These are phyloP conservation scores for Serranochromis macrocephalus DNA, from an alignment of 2,113 vertebrate species.

Conservation along the genomic window DNA sequence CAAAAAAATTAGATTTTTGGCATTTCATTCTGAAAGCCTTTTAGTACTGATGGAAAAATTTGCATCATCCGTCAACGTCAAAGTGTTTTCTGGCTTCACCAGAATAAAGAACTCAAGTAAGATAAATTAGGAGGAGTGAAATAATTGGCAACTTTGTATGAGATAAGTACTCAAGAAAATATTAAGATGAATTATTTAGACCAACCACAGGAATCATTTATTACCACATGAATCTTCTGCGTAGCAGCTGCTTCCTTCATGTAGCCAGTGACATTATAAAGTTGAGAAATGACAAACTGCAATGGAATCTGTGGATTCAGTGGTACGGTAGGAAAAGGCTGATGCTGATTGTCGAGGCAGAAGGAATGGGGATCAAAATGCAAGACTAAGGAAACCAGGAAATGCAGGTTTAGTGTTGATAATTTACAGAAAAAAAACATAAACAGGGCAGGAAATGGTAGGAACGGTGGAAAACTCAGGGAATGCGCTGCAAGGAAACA, in stretches of 20 bases:
- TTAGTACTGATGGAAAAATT: not conserved
- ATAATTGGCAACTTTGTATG: not conserved
- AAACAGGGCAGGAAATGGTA: not conserved
- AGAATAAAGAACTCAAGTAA: not conserved
- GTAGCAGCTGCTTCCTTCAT: not conserved
- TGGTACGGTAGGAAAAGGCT: fast-evolving
- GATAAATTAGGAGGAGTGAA: not conserved
- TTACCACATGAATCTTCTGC: not conserved
- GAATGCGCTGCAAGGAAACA: not conserved
- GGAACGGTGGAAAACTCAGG: not conserved
- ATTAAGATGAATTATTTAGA: not conserved
- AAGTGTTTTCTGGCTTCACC: not conserved
- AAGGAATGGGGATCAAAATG: not conserved
- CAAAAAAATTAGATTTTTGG: not conserved
- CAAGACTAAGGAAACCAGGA: not conserved
- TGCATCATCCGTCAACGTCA: not conserved
- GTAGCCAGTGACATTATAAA: not conserved
- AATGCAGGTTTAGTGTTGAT: not conserved
- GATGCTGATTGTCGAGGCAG: not conserved
- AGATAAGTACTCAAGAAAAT: not conserved
- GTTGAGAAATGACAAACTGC: not conserved
- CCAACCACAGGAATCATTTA: not conserved
- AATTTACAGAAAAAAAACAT: fast-evolving
- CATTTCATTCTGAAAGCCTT: not conserved
- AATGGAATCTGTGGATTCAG: not conserved